Evolutionary conservation across 2,797 vertebrate genomes (phyloP).

Genomic region (Capromys pilorides): DNA sequence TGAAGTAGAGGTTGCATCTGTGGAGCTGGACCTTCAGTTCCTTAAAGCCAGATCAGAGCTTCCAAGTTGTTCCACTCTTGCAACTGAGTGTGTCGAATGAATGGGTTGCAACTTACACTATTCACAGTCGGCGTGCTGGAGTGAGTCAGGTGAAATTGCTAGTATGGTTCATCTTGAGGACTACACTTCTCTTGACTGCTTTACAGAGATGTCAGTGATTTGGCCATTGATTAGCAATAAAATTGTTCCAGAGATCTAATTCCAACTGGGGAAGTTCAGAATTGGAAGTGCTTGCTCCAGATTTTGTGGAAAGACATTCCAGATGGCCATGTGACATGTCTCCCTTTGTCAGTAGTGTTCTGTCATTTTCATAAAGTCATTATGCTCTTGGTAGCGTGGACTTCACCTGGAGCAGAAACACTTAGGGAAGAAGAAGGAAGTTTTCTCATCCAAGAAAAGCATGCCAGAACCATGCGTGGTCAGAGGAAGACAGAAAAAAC

Average conservation of each 20-base stretch:
- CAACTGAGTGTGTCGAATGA: background rate
- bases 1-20: background rate
- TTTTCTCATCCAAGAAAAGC: background rate
- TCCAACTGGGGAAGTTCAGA: background rate
- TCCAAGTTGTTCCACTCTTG: background rate
- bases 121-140: background rate
- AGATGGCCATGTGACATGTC: background rate
- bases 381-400: background rate
- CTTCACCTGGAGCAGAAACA: background rate
- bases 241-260: background rate
- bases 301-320: background rate
- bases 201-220: background rate
- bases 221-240: background rate
- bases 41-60: background rate
- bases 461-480: background rate
- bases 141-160: conserved; percentile 27
- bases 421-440: background rate
- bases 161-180: background rate
- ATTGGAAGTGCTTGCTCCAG: background rate
- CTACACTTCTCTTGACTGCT: background rate
- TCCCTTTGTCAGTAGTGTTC: background rate
- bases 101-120: background rate
- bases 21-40: background rate
- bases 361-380: background rate
- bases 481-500: background rate